Percentiles rank a stretch among this genome's conserved stretches.
phyloP scores from a whole-genome alignment of 1,140 invertebrate genomes.

The Diploscapter pachys region DNA sequence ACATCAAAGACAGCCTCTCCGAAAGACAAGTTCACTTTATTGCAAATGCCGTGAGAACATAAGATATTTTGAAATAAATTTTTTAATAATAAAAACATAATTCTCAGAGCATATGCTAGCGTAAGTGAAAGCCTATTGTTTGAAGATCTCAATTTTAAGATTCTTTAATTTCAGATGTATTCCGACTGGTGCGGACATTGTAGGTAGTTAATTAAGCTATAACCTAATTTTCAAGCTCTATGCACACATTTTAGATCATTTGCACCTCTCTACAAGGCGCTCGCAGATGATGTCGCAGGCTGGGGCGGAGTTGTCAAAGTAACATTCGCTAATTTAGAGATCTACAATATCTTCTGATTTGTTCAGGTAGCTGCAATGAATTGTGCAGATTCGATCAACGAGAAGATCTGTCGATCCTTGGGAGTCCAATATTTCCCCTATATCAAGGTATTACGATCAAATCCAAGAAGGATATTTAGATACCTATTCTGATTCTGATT shows the following conservation, averaged over 20 bases:
- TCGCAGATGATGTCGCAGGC: constrained; percentile 35
- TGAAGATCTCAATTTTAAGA: no score
- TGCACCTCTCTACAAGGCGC: constrained; percentile 39
- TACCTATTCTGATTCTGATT: no score
- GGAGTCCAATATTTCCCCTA: constrained; percentile 41
- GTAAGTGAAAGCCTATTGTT: no score
- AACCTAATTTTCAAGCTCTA: no score
- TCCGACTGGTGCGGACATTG: constrained; percentile 39
- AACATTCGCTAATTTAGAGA: not conserved
- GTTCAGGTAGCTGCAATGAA: constrained; percentile 39
- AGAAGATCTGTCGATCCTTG: constrained; percentile 34
- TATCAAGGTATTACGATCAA: constrained; percentile 31
- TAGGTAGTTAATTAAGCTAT: no score
- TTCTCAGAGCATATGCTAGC: no score
- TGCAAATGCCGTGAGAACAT: no score
- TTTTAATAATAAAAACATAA: no score
- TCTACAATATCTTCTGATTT: not conserved
- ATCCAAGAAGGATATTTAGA: no score
- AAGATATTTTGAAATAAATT: no score
- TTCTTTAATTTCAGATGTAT: constrained; percentile 37
- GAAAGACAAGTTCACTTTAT: no score
- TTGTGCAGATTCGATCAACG: constrained; percentile 41
- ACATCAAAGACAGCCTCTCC: no score
- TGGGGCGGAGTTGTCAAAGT: constrained; percentile 39
- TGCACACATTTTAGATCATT: constrained; percentile 34